Evolutionary conservation across 2,797 vertebrate species (phyloP), one percentile per base, ranked within the genome.

Genomic region (Coccyzus lansbergi): DNA sequence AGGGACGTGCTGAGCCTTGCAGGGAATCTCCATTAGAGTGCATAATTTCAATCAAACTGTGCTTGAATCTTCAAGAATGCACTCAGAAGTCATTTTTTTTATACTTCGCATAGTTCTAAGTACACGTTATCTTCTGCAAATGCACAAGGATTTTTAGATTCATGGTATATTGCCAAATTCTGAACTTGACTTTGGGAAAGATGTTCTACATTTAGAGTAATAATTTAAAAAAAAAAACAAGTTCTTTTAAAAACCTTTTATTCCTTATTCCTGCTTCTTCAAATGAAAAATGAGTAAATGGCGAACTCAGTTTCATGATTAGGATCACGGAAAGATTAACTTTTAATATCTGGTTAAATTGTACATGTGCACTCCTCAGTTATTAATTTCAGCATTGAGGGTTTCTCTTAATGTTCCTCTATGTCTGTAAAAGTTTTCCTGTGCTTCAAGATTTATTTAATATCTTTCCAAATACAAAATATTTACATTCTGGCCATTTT

Each of bases 291-390:
- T 48, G 1, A 70, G 38, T 38, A 59, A 83, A 84, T 34, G 12
- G 19, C 83, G 44, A 78, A 84, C 28, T 76, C 63, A n/a, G 31
- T 83, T 86, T 88, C 21, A 85, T 21, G 10, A 62, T 83, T 67
- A 84, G 55, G 52, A 76, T 64, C 19, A 72, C 24, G 68, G 51
- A 72, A 86, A 64, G 15, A 80, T 63, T 76, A 69, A 15, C 2
- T 52, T 97, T 83, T 82, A 80, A 64, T 93, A 91, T 90, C 65
- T 83, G 49, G 15, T 49, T 88, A 86, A 84, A 83, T 49, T 63
- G 33, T 76, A 64, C n/a, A 20, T 51, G 21, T 63, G 38, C 46
- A 49, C 3, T 22, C 29, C 67, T 24, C n/a, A 65, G 12, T 90
- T 81, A 88, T 2, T 90, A 49, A 56, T 63, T 82, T 72, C 40